Evolutionary conservation across 2,113 vertebrate genomes (phyloP), one percentile per base, ranked within the genome.

Genomic region (Ceratotherium simum): DNA sequence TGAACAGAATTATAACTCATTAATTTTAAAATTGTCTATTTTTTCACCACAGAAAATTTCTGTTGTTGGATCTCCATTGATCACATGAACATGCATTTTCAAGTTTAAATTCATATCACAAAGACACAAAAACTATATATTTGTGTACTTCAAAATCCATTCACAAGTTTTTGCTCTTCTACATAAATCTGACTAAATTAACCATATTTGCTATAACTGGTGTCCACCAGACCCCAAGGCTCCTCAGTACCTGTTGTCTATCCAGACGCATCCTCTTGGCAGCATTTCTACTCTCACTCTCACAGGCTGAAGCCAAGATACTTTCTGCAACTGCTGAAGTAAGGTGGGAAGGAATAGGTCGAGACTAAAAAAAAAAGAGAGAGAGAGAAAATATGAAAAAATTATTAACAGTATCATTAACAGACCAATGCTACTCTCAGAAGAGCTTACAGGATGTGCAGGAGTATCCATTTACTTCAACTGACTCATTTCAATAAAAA

Each of bases 311-410:
- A 96, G 99, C 99, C 99, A 99, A 98, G 98, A 99, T 99, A 98
- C 99, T 99, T 98, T 99, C 99, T 97, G 99, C 99, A 98, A 99
- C 99, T 98, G 99, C 99, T 98, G 99, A 99, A 98, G 99, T 99
- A 98, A 99, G 99, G 98, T 99, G 99, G 98, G 99, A 99, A 98
- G 99, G 99, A 97, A 99, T 99, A 98, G 99, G 99, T 98, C 99
- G 99, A 98, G 99, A 99, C 99, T 99, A 98, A 97, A 98, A 97
- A 95, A 93, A 97, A 76, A 98, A 96, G 92, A 98, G 97, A 98
- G 65, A 99, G 97, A 98, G 97, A 96, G 95, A 97, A 98, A 95
- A 94, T 88, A 97, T 90, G 58, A 95, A 62, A 87, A 95, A 46
- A 92, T 98, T 97, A 98, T 98, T 98, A 98, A 98, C 98, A 93